Conservation (phyloP, 1,140 invertebrate genomes). For the Metopolophium dirhodum region DNA sequence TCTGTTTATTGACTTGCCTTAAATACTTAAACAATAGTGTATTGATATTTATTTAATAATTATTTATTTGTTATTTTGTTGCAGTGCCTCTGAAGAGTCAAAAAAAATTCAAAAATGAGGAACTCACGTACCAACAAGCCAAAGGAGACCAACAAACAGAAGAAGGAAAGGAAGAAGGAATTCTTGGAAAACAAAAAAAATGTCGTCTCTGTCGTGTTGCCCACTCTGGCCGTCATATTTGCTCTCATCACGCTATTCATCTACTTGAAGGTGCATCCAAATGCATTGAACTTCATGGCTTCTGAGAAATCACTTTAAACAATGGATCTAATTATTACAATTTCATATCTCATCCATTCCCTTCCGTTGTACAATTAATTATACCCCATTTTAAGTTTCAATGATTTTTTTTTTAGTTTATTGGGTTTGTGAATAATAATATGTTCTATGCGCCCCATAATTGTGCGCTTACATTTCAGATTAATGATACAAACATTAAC, state of each 20-base stretch:
- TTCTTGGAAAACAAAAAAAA: conserved; percentile 79
- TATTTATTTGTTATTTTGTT: neutral
- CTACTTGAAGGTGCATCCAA: conserved; percentile 70
- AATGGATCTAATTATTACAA: conserved; percentile 18
- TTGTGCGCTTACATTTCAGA: neutral
- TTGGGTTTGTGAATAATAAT: neutral
- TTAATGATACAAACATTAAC: neutral
- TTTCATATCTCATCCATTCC: neutral
- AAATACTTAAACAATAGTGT: neutral
- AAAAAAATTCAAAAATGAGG: neutral
- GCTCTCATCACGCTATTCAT: conserved; percentile 78
- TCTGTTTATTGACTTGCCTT: neutral
- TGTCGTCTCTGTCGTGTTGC: conserved; percentile 77
- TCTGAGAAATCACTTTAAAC: conserved; percentile 58
- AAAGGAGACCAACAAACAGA: conserved; percentile 84
- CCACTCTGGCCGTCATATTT: conserved; percentile 72
- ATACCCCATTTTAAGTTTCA: neutral
- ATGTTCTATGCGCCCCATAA: neutral
- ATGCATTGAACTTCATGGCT: conserved; percentile 70
- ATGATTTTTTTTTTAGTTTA: neutral
- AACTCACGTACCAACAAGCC: conserved; percentile 64
- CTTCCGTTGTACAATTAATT: neutral
- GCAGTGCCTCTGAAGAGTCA: neutral
- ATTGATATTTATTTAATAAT: neutral
- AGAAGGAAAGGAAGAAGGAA: conserved; percentile 81